Evolutionary conservation across 2,113 vertebrate genomes (phyloP), one percentile per base, ranked within the genome.

Genomic region (Vombatus ursinus): DNA sequence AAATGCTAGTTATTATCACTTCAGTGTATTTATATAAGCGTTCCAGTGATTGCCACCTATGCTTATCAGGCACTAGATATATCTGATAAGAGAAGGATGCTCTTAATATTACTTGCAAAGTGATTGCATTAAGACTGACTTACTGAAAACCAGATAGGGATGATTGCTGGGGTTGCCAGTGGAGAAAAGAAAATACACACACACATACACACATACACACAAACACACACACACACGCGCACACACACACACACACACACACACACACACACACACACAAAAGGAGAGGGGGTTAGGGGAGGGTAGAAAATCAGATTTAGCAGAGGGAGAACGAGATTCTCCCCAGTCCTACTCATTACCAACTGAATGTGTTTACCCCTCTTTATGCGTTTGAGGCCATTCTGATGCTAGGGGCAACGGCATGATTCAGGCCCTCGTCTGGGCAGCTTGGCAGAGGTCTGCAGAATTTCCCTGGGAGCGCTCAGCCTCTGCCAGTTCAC

Each of bases 401-500:
- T 28, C 31, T 28, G 89, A 90, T 91, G 26, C 3, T 0, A 5
- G 2, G 61, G 77, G 47, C 61, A 0, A n/a, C 90, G 0, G 0
- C 89, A 93, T 94, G 90, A 3, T 26, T 95, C 92, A 54, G 95
- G 90, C 96, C 84, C 90, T 95, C 90, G 9, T 68, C 51, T 2
- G 12, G 4, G 98, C 90, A 93, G 93, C 93, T 92, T 95, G 97
- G 97, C 92, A 92, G 92, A 97, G 89, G 97, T 52, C 94, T 97
- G 96, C 44, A 94, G 97, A 94, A 50, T 92, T 97, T 98, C 98
- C 96, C 24, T 50, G 94, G 96, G 96, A 94, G 97, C 90, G 37
- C 52, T 90, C 92, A 97, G 97, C 8, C 2, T 98, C 98, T 98
- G 97, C 93, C 97, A 98, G 61, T 68, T 68, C 61, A n/a, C 61